These are phyloP conservation scores for Schizaphis graminum DNA, from an alignment of 2,888 invertebrate genomes.

Conservation along the genomic window DNA sequence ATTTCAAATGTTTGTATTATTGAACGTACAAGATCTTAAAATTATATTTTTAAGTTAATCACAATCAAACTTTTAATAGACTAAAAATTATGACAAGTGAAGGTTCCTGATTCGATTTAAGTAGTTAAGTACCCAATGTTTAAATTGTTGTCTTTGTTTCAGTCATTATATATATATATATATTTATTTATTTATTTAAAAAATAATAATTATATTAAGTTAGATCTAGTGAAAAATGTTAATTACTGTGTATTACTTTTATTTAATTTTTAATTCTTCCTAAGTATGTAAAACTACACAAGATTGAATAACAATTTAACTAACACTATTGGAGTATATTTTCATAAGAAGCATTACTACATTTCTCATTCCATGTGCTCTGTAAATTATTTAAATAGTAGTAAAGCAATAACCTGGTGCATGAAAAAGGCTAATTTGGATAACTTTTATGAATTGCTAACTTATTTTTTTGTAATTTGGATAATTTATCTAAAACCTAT, in stretches of 20 bases:
- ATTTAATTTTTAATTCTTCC: not conserved
- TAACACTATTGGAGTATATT: not conserved
- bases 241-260: too few relatives aligned
- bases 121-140: not conserved
- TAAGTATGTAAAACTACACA: not conserved
- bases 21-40: not conserved
- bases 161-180: not conserved
- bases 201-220: not conserved
- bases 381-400: not conserved
- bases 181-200: not conserved
- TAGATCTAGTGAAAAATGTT: not conserved
- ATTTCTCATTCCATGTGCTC: not conserved
- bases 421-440: not conserved
- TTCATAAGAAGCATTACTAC: not conserved
- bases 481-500: not conserved
- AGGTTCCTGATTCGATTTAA: conserved; percentile 3
- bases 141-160: not conserved
- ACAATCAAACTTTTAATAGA: not conserved
- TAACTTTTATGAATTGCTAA: not conserved
- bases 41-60: not conserved
- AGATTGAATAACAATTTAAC: not conserved
- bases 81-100: conserved; percentile 21
- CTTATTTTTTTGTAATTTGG: not conserved
- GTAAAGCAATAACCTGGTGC: not conserved
- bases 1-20: conserved; percentile 9